A percentile compares a stretch with the other conserved stretches of the same genome.
These are phyloP conservation scores for Parnassius apollo DNA, from an alignment of 2,888 invertebrate species.

Conservation along the genomic window DNA sequence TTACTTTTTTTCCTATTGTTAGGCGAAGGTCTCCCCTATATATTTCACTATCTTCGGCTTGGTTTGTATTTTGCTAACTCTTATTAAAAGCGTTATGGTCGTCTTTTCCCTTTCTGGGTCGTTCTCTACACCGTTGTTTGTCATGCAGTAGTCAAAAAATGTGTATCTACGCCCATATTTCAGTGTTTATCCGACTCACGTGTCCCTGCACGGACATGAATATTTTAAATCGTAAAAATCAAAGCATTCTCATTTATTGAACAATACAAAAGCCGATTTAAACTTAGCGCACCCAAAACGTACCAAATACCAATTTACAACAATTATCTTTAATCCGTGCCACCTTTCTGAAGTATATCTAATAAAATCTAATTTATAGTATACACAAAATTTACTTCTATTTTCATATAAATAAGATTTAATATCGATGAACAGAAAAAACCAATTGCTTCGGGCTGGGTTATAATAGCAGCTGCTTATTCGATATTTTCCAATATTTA, in stretches of 20 bases:
- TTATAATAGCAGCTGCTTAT: slow-evolving; percentile 23
- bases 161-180: no score
- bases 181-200: no score
- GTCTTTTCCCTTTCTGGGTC: no score
- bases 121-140: no score
- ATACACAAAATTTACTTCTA: slow-evolving; percentile 11
- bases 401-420: background rate
- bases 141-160: no score
- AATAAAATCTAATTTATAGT: background rate
- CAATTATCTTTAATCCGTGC: slow-evolving; percentile 22
- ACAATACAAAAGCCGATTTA: slow-evolving; percentile 13
- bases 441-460: slow-evolving; percentile 13
- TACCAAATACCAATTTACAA: slow-evolving; percentile 15
- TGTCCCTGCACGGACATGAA: no score
- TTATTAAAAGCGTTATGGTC: no score
- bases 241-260: background rate
- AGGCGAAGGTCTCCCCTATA: no score
- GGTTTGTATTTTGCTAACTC: no score
- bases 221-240: no score
- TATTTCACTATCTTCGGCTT: no score
- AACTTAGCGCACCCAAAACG: slow-evolving; percentile 9
- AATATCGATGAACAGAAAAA: slow-evolving; percentile 5
- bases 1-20: no score
- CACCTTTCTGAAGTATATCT: background rate
- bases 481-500: slow-evolving; percentile 27